A percentile compares a stretch with the other conserved stretches of the same genome.
These are phyloP conservation scores for Galagoides demidoff DNA, from an alignment of 2,797 vertebrate species.

Conservation along the genomic window DNA sequence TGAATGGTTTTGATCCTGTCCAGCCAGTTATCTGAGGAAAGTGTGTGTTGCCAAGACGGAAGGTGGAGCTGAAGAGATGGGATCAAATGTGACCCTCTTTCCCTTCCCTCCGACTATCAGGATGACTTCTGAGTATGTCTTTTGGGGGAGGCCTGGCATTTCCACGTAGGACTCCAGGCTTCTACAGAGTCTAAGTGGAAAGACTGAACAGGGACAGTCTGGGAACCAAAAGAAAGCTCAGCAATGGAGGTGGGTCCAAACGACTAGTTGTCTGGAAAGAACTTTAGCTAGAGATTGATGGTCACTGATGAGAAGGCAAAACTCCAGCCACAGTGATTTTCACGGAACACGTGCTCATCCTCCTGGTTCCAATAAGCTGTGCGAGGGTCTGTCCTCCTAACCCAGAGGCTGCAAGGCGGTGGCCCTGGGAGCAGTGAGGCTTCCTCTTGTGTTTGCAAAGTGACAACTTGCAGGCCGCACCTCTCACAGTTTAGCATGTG, in stretches of 20 bases:
- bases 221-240: too few species aligned
- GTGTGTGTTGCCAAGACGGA: neutral
- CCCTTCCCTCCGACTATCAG: neutral
- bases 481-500: accelerated
- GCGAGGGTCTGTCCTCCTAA: neutral
- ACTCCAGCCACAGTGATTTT: neutral
- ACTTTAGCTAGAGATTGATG: neutral
- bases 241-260: neutral
- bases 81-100: neutral
- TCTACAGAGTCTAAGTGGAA: neutral
- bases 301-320: neutral
- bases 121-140: neutral
- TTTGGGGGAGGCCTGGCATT: neutral
- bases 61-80: neutral
- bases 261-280: neutral
- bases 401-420: accelerated
- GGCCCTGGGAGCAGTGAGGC: too few species aligned
- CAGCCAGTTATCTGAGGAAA: neutral
- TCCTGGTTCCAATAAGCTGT: accelerated
- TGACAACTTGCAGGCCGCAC: neutral
- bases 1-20: neutral
- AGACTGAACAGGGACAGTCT: neutral
- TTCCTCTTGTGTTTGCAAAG: neutral
- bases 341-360: neutral
- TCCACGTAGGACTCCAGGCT: neutral